Evolutionary conservation across 2,113 vertebrate genomes (phyloP).

Genomic region (Aptenodytes forsteri): DNA sequence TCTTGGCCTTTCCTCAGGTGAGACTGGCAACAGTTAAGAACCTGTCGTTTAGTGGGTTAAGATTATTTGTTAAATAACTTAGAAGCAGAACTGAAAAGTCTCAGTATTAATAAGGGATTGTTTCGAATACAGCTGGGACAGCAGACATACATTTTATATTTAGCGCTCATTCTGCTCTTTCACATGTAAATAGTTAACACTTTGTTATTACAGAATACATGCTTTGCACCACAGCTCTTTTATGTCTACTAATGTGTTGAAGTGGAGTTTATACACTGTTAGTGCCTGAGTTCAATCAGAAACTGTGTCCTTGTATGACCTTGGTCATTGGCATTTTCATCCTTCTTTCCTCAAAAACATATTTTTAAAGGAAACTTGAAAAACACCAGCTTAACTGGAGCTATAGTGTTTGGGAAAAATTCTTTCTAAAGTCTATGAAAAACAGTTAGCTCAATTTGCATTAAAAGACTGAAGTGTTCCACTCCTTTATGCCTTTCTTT

Average conservation of each 20-base stretch:
- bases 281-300: neutral
- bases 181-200: neutral
- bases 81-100: neutral
- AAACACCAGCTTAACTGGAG: constrained; percentile 9
- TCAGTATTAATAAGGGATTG: neutral
- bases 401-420: neutral
- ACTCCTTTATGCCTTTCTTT: constrained; percentile 5
- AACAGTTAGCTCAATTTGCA: constrained; percentile 9
- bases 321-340: constrained; percentile 21
- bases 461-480: constrained; percentile 24
- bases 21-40: neutral
- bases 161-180: neutral
- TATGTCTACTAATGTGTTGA: neutral
- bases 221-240: neutral
- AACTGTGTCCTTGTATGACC: constrained; percentile 14
- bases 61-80: constrained; percentile 15
- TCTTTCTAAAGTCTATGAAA: constrained; percentile 5
- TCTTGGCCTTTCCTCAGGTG: neutral
- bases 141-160: neutral
- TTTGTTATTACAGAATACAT: neutral
- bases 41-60: neutral
- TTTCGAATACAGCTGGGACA: neutral
- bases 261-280: constrained; percentile 1
- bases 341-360: constrained; percentile 29
- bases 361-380: constrained; percentile 51